phyloP scores from a whole-genome alignment of 2,797 vertebrate species.

The Bovichtus variegatus region DNA sequence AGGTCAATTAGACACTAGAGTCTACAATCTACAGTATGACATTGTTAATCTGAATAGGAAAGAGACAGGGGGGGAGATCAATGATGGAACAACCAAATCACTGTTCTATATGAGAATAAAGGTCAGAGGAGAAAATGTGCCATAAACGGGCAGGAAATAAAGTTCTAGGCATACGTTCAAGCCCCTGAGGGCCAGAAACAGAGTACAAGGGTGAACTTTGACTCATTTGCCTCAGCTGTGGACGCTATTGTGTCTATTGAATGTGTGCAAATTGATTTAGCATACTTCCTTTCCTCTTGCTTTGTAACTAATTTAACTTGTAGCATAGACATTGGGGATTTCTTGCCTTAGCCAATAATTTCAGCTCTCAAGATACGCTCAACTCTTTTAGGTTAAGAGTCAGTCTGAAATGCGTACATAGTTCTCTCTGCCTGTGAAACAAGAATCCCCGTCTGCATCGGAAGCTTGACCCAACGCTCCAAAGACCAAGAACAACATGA shows the following conservation, averaged over 20 bases:
- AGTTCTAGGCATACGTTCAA: slow-evolving; percentile 22
- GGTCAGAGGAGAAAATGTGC: slow-evolving; percentile 62
- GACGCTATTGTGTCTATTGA: slow-evolving; percentile 37
- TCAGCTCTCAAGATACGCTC: neutral
- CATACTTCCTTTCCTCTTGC: slow-evolving; percentile 14
- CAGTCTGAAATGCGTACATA: neutral
- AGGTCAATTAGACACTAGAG: slow-evolving; percentile 47
- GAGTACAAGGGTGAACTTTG: slow-evolving; percentile 46
- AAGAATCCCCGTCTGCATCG: slow-evolving; percentile 32
- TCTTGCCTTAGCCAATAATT: slow-evolving; percentile 15
- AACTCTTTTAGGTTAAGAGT: slow-evolving; percentile 12
- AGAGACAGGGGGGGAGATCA: slow-evolving; percentile 4
- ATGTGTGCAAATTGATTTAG: slow-evolving; percentile 38
- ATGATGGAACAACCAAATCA: slow-evolving; percentile 40
- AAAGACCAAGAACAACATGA: slow-evolving; percentile 25
- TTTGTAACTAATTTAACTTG: slow-evolving; percentile 13
- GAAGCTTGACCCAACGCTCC: slow-evolving; percentile 30
- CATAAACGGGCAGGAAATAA: slow-evolving; percentile 42
- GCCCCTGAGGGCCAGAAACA: slow-evolving; percentile 26
- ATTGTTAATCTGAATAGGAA: slow-evolving; percentile 31
- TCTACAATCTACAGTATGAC: slow-evolving; percentile 6
- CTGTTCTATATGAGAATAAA: slow-evolving; percentile 55
- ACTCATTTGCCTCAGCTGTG: slow-evolving; percentile 19
- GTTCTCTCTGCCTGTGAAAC: slow-evolving; percentile 22
- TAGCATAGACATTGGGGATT: slow-evolving; percentile 6